Evolutionary conservation across 1,140 invertebrate species (phyloP).

Genomic region (Pteromalus puparum): DNA sequence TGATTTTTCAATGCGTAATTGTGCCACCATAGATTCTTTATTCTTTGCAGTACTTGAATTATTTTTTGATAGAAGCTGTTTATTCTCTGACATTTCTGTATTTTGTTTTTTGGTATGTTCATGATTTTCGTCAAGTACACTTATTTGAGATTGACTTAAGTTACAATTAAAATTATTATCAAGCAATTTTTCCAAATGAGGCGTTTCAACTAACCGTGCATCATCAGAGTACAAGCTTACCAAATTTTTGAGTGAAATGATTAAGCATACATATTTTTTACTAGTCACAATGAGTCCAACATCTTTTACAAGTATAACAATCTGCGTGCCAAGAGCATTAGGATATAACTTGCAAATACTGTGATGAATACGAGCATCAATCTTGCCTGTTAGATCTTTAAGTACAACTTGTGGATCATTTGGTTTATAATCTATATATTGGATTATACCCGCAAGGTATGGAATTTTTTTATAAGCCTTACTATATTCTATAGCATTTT

Average conservation of each 20-base stretch:
- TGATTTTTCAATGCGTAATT: background rate
- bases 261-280: conserved; percentile 63
- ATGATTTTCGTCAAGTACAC: background rate
- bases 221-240: conserved; percentile 66
- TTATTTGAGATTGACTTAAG: conserved; percentile 3
- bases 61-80: background rate
- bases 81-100: conserved; percentile 10
- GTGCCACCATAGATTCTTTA: background rate
- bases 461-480: conserved; percentile 60
- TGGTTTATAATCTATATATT: conserved; percentile 64
- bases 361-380: conserved; percentile 67
- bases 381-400: conserved; percentile 67
- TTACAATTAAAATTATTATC: conserved; percentile 37
- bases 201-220: conserved; percentile 59
- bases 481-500: conserved; percentile 56
- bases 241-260: conserved; percentile 65
- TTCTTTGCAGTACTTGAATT: background rate
- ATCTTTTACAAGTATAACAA: conserved; percentile 65
- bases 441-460: conserved; percentile 67
- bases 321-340: conserved; percentile 64
- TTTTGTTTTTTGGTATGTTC: conserved; percentile 19
- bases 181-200: conserved; percentile 51
- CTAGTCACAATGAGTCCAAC: conserved; percentile 62
- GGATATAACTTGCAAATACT: conserved; percentile 66
- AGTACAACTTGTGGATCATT: conserved; percentile 68